These are phyloP conservation scores for Ostrea edulis DNA, from an alignment of 1,140 invertebrate genomes.

Conservation along the genomic window DNA sequence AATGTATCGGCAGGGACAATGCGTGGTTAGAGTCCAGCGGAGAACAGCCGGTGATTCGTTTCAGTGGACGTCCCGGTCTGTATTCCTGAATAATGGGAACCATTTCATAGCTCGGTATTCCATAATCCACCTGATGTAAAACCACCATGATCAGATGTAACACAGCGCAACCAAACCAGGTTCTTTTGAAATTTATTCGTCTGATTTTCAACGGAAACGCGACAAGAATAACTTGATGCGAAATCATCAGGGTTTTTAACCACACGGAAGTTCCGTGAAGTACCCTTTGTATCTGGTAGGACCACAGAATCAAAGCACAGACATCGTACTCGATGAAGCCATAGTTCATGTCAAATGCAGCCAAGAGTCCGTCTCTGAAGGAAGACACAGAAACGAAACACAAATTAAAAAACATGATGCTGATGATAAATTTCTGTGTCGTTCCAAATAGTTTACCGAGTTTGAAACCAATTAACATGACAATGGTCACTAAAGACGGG, in stretches of 20 bases:
- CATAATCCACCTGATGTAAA: neutral
- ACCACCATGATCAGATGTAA: neutral
- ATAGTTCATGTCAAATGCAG: no score
- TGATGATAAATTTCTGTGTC: neutral
- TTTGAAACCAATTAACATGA: neutral
- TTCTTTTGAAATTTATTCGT: neutral
- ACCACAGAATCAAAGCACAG: neutral
- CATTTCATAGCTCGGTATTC: neutral
- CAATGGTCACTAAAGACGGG: neutral
- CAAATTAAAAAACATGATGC: neutral
- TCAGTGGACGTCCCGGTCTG: neutral
- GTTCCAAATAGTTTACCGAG: neutral
- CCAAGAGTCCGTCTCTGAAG: neutral
- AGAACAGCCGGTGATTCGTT: neutral
- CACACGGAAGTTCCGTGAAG: neutral
- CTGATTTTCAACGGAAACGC: neutral
- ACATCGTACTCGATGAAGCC: no score
- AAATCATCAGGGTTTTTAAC: neutral
- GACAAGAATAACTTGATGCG: neutral
- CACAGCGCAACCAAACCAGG: neutral
- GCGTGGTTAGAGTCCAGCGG: no score
- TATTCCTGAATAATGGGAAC: neutral
- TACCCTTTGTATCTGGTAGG: neutral
- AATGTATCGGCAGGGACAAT: neutral
- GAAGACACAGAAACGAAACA: neutral